phyloP scores from a whole-genome alignment of 2,797 vertebrate genomes.

The Gobionotothen gibberifrons region DNA sequence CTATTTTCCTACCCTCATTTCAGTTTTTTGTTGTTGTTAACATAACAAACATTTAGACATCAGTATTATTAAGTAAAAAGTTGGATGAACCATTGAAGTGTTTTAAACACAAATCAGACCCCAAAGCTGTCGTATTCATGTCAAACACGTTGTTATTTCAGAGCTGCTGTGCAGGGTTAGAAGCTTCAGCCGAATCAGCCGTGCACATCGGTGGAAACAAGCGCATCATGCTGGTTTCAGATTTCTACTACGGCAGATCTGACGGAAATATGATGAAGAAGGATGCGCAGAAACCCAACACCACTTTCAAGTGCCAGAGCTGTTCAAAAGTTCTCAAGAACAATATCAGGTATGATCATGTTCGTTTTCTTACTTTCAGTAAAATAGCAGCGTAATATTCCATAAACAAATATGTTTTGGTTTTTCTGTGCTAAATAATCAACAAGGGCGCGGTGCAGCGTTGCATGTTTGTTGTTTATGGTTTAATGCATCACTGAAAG shows the following conservation, averaged over 20 bases:
- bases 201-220: constrained; percentile 79
- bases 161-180: constrained; percentile 87
- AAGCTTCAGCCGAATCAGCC: constrained; percentile 73
- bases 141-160: constrained; percentile 68
- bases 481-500: not conserved
- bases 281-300: constrained; percentile 88
- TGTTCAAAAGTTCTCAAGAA: constrained; percentile 98
- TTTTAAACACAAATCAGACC: too few species aligned
- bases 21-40: too few species aligned
- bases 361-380: not conserved
- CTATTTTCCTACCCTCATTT: too few species aligned
- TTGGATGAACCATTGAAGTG: too few species aligned
- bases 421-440: not conserved
- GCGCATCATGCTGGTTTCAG: constrained; percentile 96
- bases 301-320: constrained; percentile 96
- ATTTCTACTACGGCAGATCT: constrained; percentile 95
- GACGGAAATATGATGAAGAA: constrained; percentile 87
- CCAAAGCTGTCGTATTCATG: not conserved
- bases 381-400: not conserved
- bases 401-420: not conserved
- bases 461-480: too few species aligned
- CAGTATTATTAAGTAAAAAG: not conserved
- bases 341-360: constrained; percentile 91
- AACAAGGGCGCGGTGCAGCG: not conserved
- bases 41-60: not conserved